Evolutionary conservation across 2,797 vertebrate genomes (phyloP), one percentile per base, ranked within the genome.

Genomic region (Melanotaenia trifasciata): DNA sequence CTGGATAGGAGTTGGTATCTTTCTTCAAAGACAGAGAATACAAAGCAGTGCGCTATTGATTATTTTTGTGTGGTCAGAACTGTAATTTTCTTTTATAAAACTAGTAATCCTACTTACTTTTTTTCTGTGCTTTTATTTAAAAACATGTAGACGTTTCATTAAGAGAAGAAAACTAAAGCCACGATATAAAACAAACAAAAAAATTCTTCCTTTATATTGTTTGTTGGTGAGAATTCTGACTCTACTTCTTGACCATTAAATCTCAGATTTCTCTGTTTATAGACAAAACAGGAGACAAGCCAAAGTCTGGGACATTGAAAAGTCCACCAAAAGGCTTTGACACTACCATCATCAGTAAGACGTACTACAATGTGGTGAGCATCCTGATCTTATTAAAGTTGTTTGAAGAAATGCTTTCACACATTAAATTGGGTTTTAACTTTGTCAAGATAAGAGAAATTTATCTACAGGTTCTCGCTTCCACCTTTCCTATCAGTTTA

Each of bases 341-440:
- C 84, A 96, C 94, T 0, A 94, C 95, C 78, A 95, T 97, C 91
- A 96, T 98, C 90, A 98, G 95, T 89, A 99, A 98, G 94, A 97
- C 97, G 67, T 99, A 99, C 90, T 99, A 99, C 88, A 99, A 98
- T 33, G 96, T 98, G 96, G 98, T 99, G 76, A 98, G 98, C 92
- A 60, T 62, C 13, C 9, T 9, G 6, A 5, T 43, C 9, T 36
- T 3, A 22, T 7, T 18, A 68, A 32, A 58, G n/a, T n/a, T 3
- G 14, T 24, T 36, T 18, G n/a, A 16, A 40, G 38, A 3, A 20
- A 3, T 45, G 14, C 43, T 47, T 9, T 18, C 45, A 47, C 6
- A 16, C 14, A 16, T 16, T 40, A 14, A 40, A 40, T 40, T 14
- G 3, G 14, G 38, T 16, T 40, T 40, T 14, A 14, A 40, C 38